A percentile compares a stretch with the other conserved stretches of the same genome.
phyloP scores from a whole-genome alignment of 2,113 vertebrate species.

The Cyanoderma ruficeps region DNA sequence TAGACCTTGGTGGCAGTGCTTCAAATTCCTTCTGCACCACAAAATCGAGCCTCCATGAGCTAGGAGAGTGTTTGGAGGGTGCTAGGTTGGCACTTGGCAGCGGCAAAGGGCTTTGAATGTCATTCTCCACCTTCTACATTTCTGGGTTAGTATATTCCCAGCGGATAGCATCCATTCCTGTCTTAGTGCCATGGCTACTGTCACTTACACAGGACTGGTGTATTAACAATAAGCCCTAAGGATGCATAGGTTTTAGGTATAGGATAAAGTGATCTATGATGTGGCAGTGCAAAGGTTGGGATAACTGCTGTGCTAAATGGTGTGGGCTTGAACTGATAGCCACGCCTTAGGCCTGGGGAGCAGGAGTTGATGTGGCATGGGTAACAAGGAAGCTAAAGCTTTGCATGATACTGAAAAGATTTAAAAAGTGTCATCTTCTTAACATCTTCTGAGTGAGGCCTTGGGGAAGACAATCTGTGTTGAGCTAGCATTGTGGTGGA shows the following conservation, averaged over 20 bases:
- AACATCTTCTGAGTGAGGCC: neutral
- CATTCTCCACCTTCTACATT: neutral
- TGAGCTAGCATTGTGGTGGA: neutral
- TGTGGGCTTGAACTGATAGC: neutral
- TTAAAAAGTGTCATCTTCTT: neutral
- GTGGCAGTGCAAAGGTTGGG: neutral
- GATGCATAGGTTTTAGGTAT: neutral
- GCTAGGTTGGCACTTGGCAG: neutral
- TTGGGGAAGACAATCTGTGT: neutral
- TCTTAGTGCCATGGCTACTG: neutral
- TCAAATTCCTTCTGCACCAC: neutral
- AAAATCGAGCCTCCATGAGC: neutral
- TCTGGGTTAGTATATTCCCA: neutral
- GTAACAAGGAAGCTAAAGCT: neutral
- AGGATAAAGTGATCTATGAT: neutral
- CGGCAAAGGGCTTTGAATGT: neutral
- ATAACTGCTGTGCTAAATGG: neutral
- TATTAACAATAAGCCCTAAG: neutral
- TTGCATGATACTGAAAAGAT: neutral
- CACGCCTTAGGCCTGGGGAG: neutral
- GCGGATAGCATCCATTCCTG: neutral
- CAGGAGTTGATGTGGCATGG: neutral
- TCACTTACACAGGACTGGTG: neutral
- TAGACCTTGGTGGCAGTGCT: neutral
- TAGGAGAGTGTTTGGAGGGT: neutral